Evolutionary conservation across 1,140 invertebrate genomes (phyloP), one percentile per base, ranked within the genome.

Genomic region (Trachelipus rathkii): DNA sequence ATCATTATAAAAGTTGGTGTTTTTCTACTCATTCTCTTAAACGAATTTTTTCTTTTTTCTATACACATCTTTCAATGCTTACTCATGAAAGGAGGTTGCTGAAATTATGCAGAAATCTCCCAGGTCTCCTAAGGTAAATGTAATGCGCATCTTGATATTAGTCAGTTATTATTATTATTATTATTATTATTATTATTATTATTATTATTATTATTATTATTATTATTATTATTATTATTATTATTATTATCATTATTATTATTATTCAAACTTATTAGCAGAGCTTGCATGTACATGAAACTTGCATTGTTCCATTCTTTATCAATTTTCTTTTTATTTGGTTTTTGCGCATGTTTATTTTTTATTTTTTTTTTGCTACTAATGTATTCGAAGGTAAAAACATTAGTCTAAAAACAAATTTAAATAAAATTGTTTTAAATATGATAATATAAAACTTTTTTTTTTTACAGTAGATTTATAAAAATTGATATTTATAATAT

Each of bases 201-300:
- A 60, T 60, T 60, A 60, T 60, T 60, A 60, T 60, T 60, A 60
- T 60, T 60, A 60, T 60, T 60, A 60, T 60, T 60, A 60, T 60
- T 60, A 60, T 60, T 60, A 60, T 60, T 60, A 60, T 60, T 60
- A 60, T 60, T 60, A 60, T 60, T 60, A 60, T 60, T 8, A 8
- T 60, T 60, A 60, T 60, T 60, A 60, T 60, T 8, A 8, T 3
- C 1, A 60, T 60, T 15, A n/a, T n/a, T n/a, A n/a, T n/a, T n/a
- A n/a, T n/a, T n/a, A n/a, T n/a, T n/a, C n/a, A 10, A 50, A 50
- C 15, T 50, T 50, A 15, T 60, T 15, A 15, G 8, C 50, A 19
- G 50, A 3, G 50, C 33, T 33, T 33, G 33, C 33, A 33, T 33
- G 33, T 33, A 33, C 6, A 33, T 33, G 33, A 33, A 33, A 33